Evolutionary conservation across 2,888 invertebrate genomes (phyloP).

Genomic region (Ectemnius cavifrons): DNA sequence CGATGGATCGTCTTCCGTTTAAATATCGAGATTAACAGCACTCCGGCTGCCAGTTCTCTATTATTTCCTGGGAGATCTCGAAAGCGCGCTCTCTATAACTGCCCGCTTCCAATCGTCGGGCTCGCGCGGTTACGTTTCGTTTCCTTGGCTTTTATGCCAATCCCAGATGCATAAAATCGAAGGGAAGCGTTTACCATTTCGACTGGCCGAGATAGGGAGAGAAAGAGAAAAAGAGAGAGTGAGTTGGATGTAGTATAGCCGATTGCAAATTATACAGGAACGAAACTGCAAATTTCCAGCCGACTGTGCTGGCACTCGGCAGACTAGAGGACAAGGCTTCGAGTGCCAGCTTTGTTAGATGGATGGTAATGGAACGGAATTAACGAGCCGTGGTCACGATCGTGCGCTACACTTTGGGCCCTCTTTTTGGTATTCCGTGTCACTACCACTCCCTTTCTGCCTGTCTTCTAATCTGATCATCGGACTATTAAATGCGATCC

Average conservation of each 20-base stretch:
- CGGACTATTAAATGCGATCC: constrained; percentile 32
- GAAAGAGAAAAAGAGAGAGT: background rate
- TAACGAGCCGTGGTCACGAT: constrained; percentile 41
- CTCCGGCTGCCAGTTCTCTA: constrained; percentile 52
- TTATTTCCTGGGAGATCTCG: constrained; percentile 59
- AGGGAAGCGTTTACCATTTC: constrained; percentile 9
- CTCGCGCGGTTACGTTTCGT: constrained; percentile 51
- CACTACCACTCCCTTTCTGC: constrained; percentile 49
- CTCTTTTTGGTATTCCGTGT: constrained; percentile 52
- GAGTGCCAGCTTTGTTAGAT: background rate
- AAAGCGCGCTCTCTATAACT: constrained; percentile 27
- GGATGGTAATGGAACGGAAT: constrained; percentile 63
- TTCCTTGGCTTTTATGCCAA: constrained; percentile 29
- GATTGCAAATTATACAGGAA: constrained; percentile 61
- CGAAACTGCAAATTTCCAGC: constrained; percentile 64
- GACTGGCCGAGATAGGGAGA: background rate
- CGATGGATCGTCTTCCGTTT: constrained; percentile 56
- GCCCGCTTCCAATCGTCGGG: constrained; percentile 3
- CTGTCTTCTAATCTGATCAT: constrained; percentile 25
- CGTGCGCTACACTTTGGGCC: constrained; percentile 15
- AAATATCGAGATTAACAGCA: constrained; percentile 64
- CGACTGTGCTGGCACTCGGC: constrained; percentile 20
- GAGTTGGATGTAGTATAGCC: constrained; percentile 29
- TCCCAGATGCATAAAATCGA: constrained; percentile 56
- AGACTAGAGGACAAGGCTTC: background rate